Conservation (phyloP, 1,140 invertebrate species). For the Luehdorfia chinensis region DNA sequence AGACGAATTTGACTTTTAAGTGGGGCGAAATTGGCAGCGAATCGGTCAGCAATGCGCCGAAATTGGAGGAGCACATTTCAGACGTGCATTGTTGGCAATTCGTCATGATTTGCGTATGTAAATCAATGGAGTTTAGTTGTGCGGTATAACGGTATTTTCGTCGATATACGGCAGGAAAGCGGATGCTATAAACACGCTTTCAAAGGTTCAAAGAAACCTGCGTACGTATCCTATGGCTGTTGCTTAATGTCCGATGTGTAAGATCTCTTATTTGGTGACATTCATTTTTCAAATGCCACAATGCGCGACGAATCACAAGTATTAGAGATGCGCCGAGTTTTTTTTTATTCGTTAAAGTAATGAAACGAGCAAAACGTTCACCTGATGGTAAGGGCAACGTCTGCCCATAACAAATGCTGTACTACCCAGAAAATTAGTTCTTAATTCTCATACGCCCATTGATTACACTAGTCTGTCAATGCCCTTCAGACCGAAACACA, state of each 20-base stretch:
- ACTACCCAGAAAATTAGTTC: no score
- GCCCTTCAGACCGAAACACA: no score
- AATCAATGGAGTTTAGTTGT: conserved; percentile 68
- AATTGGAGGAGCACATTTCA: conserved; percentile 38
- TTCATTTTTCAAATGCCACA: no score
- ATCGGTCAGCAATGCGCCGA: conserved; percentile 16
- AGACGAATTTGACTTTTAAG: conserved; percentile 7
- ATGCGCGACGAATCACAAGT: no score
- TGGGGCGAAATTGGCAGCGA: conserved; percentile 23
- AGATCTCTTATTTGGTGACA: conserved; percentile 8
- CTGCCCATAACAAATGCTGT: no score
- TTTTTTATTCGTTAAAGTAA: no score
- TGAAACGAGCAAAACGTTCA: no score
- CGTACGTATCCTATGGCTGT: conserved; percentile 26
- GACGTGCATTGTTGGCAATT: conserved; percentile 63
- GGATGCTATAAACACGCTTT: conserved; percentile 74
- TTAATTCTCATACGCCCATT: no score
- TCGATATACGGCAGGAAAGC: conserved; percentile 68
- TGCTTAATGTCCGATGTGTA: conserved; percentile 25
- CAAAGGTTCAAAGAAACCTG: conserved; percentile 48
- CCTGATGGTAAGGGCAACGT: no score
- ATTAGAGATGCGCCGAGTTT: no score
- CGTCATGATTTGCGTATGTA: conserved; percentile 72
- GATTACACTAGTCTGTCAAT: no score
- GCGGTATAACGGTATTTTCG: conserved; percentile 70